Percentiles rank a stretch among this genome's conserved stretches.
These are phyloP conservation scores for Drymodes brunneopygia DNA, from an alignment of 2,113 vertebrate species.

Conservation along the genomic window DNA sequence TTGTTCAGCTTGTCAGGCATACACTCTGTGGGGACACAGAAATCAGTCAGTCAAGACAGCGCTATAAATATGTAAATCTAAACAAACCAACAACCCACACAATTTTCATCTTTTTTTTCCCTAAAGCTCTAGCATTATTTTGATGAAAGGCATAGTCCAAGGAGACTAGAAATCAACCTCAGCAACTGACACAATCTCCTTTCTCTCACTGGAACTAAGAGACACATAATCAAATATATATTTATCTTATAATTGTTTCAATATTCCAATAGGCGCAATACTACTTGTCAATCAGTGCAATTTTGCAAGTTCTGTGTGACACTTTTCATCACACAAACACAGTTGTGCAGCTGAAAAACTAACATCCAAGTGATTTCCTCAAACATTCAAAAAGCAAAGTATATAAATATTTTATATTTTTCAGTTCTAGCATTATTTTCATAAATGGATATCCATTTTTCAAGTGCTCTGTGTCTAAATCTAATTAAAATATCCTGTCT, in stretches of 20 bases:
- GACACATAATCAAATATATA: neutral
- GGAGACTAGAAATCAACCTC: neutral
- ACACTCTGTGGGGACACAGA: neutral
- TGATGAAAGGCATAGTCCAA: neutral
- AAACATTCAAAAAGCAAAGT: neutral
- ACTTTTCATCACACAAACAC: neutral
- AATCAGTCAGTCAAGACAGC: neutral
- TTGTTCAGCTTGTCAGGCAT: neutral
- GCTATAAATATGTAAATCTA: constrained; percentile 6
- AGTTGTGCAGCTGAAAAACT: neutral
- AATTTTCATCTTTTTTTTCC: neutral
- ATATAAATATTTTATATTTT: neutral
- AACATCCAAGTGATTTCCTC: neutral
- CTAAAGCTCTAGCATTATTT: neutral
- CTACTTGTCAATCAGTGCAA: neutral
- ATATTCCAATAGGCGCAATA: neutral
- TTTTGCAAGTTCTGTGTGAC: neutral
- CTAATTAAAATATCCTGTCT: neutral
- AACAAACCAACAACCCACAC: neutral
- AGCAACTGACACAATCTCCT: neutral
- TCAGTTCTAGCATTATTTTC: neutral
- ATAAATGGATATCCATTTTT: neutral
- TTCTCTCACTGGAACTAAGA: neutral
- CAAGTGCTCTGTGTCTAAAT: neutral
- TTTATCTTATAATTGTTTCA: neutral